These are phyloP conservation scores for Phrynocephalus forsythii DNA, from an alignment of 2,797 vertebrate species.

Conservation along the genomic window DNA sequence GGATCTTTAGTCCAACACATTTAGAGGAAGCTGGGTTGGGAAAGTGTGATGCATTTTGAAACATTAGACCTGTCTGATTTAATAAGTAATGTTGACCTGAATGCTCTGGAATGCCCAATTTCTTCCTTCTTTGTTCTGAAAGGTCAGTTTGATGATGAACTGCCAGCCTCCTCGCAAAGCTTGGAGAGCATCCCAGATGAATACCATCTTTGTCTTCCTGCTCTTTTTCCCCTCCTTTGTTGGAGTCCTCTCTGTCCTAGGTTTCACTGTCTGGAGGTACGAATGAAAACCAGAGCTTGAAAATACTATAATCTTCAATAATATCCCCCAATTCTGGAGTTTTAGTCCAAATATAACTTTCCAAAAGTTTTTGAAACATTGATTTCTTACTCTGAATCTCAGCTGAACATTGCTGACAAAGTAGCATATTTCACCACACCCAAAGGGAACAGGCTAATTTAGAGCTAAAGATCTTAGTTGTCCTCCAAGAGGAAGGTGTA, in stretches of 20 bases:
- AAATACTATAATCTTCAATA: background rate
- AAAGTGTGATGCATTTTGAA: background rate
- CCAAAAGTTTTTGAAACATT: too few species aligned
- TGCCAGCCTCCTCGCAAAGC: constrained; percentile 89
- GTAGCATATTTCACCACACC: background rate
- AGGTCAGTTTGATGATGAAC: constrained; percentile 92
- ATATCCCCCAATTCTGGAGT: too few species aligned
- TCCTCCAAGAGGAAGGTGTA: background rate
- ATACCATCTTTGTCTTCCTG: constrained; percentile 88
- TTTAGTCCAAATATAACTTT: too few species aligned
- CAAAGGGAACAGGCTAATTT: background rate
- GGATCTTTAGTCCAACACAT: background rate
- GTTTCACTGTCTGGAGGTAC: constrained; percentile 92
- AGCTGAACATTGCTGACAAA: background rate
- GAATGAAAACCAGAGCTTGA: background rate
- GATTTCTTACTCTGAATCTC: too few species aligned
- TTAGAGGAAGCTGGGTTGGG: background rate
- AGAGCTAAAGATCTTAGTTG: background rate
- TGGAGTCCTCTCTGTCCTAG: constrained; percentile 86
- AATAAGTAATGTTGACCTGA: background rate
- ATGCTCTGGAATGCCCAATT: background rate
- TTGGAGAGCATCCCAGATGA: constrained; percentile 94
- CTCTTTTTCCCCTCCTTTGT: constrained; percentile 92
- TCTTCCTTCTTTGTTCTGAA: constrained; percentile 17
- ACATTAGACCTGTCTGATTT: background rate